Evolutionary conservation across 2,113 vertebrate genomes (phyloP).

Genomic region (Pomatostomus ruficeps): DNA sequence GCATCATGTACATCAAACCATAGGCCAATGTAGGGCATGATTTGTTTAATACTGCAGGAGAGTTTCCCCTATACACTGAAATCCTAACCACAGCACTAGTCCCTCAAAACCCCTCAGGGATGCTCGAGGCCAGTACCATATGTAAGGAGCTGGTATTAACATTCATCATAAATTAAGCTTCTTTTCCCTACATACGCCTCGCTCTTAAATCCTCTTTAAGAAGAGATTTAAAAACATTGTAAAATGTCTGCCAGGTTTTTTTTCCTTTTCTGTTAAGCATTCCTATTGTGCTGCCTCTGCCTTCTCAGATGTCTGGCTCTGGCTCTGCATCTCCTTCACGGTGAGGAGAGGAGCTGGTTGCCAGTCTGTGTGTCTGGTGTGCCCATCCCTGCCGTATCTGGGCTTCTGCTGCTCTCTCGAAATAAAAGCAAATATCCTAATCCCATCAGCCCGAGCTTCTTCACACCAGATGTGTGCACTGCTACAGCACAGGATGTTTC

Average conservation of each 20-base stretch:
- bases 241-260: not conserved
- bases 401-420: not conserved
- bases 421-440: not conserved
- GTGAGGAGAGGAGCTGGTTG: not conserved
- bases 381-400: not conserved
- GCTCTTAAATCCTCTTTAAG: constrained; percentile 25
- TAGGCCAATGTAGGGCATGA: not conserved
- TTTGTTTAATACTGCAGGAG: constrained; percentile 34
- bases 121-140: not conserved
- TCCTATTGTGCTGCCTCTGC: not conserved
- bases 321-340: not conserved
- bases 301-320: not conserved
- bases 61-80: not conserved
- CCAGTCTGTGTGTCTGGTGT: not conserved
- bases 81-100: not conserved
- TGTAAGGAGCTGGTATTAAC: constrained; percentile 26
- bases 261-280: not conserved
- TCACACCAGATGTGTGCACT: not conserved
- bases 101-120: constrained; percentile 1
- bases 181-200: not conserved
- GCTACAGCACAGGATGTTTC: not conserved
- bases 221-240: constrained; percentile 26
- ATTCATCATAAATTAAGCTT: constrained; percentile 45
- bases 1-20: not conserved
- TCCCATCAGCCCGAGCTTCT: not conserved